Percentiles rank a stretch among this genome's conserved stretches.
Evolutionary conservation across 53 echinoderm and acorn worm genomes (phyloP).

Genomic region (Antedon mediterranea): DNA sequence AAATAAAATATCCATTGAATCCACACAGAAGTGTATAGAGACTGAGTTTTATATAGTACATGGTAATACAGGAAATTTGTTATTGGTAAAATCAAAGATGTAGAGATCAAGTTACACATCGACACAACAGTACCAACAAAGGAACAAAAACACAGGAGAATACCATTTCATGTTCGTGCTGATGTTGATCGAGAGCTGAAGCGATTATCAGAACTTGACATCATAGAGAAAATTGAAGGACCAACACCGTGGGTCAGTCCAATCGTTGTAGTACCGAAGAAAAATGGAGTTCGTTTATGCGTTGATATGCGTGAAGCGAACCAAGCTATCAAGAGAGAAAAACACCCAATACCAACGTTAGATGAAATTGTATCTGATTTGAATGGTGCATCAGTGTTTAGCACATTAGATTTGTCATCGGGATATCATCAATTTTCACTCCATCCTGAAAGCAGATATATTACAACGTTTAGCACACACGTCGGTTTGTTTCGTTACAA

Average conservation of each 20-base stretch:
- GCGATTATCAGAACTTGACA: conserved; percentile 11
- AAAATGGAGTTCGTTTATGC: conserved; percentile 10
- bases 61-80: conserved; percentile 8
- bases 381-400: conserved; percentile 25
- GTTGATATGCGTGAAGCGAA: conserved; percentile 15
- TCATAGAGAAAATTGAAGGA: not conserved
- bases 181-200: conserved; percentile 36
- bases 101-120: conserved; percentile 32
- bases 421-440: conserved; percentile 42
- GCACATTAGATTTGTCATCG: conserved; percentile 38
- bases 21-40: not conserved
- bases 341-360: conserved; percentile 13
- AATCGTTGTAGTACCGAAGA: conserved; percentile 11
- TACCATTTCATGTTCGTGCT: conserved; percentile 38
- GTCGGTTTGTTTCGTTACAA: conserved; percentile 25
- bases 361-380: conserved; percentile 19
- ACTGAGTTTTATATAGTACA: not conserved
- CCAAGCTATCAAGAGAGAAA: conserved; percentile 4
- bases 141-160: conserved; percentile 28
- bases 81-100: conserved; percentile 36
- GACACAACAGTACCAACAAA: conserved; percentile 22
- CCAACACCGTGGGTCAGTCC: conserved; percentile 5
- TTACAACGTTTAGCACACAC: conserved; percentile 38
- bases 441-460: conserved; percentile 32
- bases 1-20: not conserved